Conservation (phyloP, 2,113 vertebrate genomes). For the Sinocyclocheilus rhinocerous region DNA sequence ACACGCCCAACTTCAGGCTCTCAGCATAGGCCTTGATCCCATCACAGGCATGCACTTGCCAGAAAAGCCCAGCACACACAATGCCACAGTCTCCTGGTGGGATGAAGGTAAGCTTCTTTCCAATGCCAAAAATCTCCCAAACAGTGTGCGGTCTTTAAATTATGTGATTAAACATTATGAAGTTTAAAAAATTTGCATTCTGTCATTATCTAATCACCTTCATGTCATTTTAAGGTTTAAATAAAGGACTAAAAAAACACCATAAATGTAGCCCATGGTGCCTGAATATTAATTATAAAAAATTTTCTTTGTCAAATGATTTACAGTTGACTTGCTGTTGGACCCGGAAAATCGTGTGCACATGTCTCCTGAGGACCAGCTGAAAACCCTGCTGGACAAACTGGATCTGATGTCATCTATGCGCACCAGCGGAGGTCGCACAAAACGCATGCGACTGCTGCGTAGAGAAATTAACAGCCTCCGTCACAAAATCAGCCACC, state of each 20-base stretch:
- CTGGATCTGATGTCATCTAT: slow-evolving; percentile 88
- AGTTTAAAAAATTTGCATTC: too few species aligned
- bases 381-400: slow-evolving; percentile 94
- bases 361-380: slow-evolving; percentile 86
- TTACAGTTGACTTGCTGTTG: slow-evolving; percentile 90
- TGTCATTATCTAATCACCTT: neutral
- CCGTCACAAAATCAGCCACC: slow-evolving; percentile 85
- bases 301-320: neutral
- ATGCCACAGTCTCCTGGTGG: slow-evolving; percentile 93
- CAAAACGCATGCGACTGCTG: slow-evolving; percentile 88
- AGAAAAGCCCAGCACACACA: slow-evolving; percentile 84
- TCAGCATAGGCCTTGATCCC: slow-evolving; percentile 89
- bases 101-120: slow-evolving; percentile 85
- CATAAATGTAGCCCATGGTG: neutral
- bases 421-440: slow-evolving; percentile 90
- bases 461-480: slow-evolving; percentile 90
- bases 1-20: slow-evolving; percentile 90
- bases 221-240: neutral
- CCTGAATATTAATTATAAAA: neutral
- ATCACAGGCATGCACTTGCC: slow-evolving; percentile 89
- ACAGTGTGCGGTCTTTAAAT: neutral
- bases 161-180: neutral
- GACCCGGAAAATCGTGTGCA: slow-evolving; percentile 90
- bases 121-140: neutral
- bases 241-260: neutral